Conservation (phyloP, 2,797 vertebrate genomes). For the Clarias platycephalus region DNA sequence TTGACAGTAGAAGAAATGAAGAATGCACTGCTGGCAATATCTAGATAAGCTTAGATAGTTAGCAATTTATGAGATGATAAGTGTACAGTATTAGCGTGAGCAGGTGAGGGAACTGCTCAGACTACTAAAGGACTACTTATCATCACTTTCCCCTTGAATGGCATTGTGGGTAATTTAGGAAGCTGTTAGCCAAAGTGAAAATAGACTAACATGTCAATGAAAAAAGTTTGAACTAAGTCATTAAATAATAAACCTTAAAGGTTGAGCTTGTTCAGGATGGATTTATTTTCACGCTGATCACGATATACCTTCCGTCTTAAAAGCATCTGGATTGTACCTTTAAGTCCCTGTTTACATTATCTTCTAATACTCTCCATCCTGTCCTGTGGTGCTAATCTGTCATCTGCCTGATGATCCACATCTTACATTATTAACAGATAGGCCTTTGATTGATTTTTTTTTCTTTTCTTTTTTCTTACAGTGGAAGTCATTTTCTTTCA, state of each 20-base stretch:
- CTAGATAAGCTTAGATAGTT: background rate
- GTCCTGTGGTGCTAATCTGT: background rate
- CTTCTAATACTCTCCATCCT: background rate
- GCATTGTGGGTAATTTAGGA: background rate
- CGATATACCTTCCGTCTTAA: background rate
- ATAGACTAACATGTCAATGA: background rate
- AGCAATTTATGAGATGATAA: background rate
- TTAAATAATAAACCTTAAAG: background rate
- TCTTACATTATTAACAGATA: constrained; percentile 8
- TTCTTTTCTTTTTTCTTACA: background rate
- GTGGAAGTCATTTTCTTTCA: constrained; percentile 14
- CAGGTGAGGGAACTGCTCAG: background rate
- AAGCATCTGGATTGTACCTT: background rate
- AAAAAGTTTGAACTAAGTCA: background rate
- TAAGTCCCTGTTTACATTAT: background rate
- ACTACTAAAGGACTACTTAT: background rate
- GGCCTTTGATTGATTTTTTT: background rate
- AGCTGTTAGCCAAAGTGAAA: background rate
- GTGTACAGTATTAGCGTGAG: background rate
- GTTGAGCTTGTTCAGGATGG: background rate
- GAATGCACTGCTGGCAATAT: background rate
- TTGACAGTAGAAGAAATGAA: background rate
- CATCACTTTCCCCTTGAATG: background rate
- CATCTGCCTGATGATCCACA: constrained; percentile 9
- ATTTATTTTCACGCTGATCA: background rate